These are phyloP conservation scores for Cirrhinus molitorella DNA, from an alignment of 2,797 vertebrate genomes.

Conservation along the genomic window DNA sequence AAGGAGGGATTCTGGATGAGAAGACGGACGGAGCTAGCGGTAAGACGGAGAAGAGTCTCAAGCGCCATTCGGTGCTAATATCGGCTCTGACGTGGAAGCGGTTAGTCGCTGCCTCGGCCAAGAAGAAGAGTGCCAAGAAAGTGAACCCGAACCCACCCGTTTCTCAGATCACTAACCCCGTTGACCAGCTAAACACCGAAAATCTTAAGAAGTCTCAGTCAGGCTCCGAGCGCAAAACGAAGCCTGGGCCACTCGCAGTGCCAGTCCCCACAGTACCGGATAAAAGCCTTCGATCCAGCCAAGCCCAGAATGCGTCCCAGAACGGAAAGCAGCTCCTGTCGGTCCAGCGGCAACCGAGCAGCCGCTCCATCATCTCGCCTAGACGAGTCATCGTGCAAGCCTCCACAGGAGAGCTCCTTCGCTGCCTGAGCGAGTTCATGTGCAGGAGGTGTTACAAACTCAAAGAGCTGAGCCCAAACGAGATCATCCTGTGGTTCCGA, in stretches of 20 bases:
- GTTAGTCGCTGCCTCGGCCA: conserved; percentile 86
- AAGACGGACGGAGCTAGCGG: conserved; percentile 75
- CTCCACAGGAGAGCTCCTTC: conserved; percentile 90
- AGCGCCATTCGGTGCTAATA: conserved; percentile 85
- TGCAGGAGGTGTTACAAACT: conserved; percentile 90
- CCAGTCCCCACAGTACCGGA: conserved; percentile 71
- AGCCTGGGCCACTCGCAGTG: conserved; percentile 69
- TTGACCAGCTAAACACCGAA: conserved; percentile 76
- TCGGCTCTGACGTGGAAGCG: conserved; percentile 90
- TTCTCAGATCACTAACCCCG: conserved; percentile 69
- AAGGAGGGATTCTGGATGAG: conserved; percentile 76
- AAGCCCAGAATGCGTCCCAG: conserved; percentile 62
- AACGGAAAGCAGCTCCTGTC: conserved; percentile 65
- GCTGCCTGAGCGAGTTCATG: conserved; percentile 90
- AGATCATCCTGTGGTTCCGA: conserved; percentile 92
- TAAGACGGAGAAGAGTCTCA: conserved; percentile 84
- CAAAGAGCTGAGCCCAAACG: conserved; percentile 89
- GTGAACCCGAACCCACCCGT: conserved; percentile 72
- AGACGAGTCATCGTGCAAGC: conserved; percentile 89
- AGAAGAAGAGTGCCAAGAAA: conserved; percentile 84
- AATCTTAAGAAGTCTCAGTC: conserved; percentile 76
- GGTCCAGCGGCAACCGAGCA: conserved; percentile 69
- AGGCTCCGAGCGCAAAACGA: conserved; percentile 77
- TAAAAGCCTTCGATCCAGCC: conserved; percentile 66
- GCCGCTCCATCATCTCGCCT: conserved; percentile 76